Base-by-base conservation (phyloP, 1,140 invertebrate species). In the Cylas formicarius region DNA sequence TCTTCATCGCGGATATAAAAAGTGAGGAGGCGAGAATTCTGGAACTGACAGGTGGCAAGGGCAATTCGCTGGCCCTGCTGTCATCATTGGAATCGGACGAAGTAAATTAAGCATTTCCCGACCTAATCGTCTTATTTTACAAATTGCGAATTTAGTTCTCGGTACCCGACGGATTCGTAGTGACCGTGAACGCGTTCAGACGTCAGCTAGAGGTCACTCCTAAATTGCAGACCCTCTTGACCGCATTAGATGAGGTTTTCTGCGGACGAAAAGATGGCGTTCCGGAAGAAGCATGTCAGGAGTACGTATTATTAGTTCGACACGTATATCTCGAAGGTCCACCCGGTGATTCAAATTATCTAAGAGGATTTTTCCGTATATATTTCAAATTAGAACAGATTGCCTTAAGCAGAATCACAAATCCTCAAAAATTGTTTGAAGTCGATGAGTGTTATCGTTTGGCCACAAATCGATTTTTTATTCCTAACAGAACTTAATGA, bases 31-130 rank as follows among this genome's bases (percentile, higher is more conserved):
- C 57, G 10, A 48, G 43, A 48, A 53, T 60, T 9, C 19, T 57
- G 11, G 45, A 51, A 16, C 20, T 60, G 8, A 79, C 81, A 0
- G 84, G 84, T 1, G 82, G 81, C 1, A 86, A 86, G 65, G 82
- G 78, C 19, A 73, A 75, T 7, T 84, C 82, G 2, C 62, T 86
- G 5, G 80, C 80, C 2, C 53, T 78, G 9, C 57, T 86, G 17
- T 66, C 69, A 2, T 68, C 71, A 0, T 56, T 77, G 18, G 56
- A 72, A 31, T 53, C 64, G 4, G 43, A 62, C 27, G 52, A 72
- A 53, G 52, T 54, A 50, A 10, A 29, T 6, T 32, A 13, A 32
- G 7, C 6, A 11, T 32, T 32, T 32, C 13, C 7, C 13, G 13
- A 8, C n/a, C 9, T 9, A 17, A 72, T 75, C 62, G 29, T 8